Evolutionary conservation across 1,140 invertebrate genomes (phyloP).

Genomic region (Danaus melanippus): DNA sequence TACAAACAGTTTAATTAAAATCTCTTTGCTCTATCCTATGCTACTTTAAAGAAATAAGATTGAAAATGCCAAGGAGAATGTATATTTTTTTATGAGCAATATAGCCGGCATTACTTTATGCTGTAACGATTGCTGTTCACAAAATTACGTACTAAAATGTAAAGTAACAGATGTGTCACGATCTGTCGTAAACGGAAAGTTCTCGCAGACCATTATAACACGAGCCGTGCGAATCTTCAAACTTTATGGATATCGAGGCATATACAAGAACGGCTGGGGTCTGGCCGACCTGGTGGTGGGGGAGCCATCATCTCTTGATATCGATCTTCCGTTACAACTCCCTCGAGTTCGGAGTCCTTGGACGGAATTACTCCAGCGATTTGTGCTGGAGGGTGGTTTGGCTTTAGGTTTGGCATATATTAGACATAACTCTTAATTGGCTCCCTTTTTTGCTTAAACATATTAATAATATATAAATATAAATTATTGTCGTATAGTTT

Average conservation of each 20-base stretch:
- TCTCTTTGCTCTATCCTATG: no score
- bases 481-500: no score
- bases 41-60: no score
- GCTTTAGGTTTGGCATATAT: constrained; percentile 26
- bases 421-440: constrained; percentile 28
- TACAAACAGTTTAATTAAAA: no score
- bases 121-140: constrained; percentile 22
- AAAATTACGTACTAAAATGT: constrained; percentile 28
- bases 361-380: constrained; percentile 55
- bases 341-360: constrained; percentile 52
- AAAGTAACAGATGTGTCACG: constrained; percentile 33
- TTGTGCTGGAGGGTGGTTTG: constrained; percentile 41
- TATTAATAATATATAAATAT: no score
- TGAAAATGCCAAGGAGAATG: no score
- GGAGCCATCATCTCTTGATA: constrained; percentile 50
- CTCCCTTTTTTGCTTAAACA: constrained; percentile 2
- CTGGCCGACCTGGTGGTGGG: constrained; percentile 34
- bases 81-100: no score
- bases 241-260: constrained; percentile 21
- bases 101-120: constrained; percentile 6
- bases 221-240: constrained; percentile 23
- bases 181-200: constrained; percentile 27
- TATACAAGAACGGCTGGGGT: constrained; percentile 35
- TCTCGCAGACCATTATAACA: constrained; percentile 17
- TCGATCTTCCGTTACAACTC: constrained; percentile 59